Evolutionary conservation across 2,113 vertebrate genomes (phyloP).

Genomic region (Tyrannus savana): DNA sequence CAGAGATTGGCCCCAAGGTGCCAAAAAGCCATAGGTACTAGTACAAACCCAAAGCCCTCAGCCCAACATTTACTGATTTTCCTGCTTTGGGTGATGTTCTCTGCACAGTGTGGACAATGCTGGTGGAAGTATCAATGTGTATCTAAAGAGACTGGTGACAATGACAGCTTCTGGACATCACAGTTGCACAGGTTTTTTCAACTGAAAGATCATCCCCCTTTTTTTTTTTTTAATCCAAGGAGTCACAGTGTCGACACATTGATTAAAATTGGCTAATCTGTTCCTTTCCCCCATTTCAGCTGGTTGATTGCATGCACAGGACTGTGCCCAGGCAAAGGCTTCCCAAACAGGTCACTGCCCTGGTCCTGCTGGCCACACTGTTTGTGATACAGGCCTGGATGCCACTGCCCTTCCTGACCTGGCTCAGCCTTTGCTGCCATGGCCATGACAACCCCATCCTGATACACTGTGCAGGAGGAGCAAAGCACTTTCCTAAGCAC

Average conservation of each 20-base stretch:
- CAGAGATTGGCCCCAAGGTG: neutral
- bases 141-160: neutral
- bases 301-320: neutral
- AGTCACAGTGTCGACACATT: neutral
- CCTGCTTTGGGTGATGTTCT: neutral
- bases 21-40: neutral
- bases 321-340: neutral
- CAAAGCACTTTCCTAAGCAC: neutral
- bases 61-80: neutral
- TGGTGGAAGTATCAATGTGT: neutral
- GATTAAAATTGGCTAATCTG: neutral
- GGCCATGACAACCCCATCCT: neutral
- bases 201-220: neutral
- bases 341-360: neutral
- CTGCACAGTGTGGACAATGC: neutral
- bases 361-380: neutral
- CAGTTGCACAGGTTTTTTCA: neutral
- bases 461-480: fast-evolving
- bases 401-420: neutral
- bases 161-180: neutral
- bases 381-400: neutral
- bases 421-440: neutral
- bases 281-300: neutral
- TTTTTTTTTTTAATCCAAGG: neutral
- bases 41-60: too few species aligned